Percentiles rank a stretch among this genome's conserved stretches.
These are phyloP conservation scores for Urocolius indicus DNA, from an alignment of 2,113 vertebrate genomes.

Conservation along the genomic window DNA sequence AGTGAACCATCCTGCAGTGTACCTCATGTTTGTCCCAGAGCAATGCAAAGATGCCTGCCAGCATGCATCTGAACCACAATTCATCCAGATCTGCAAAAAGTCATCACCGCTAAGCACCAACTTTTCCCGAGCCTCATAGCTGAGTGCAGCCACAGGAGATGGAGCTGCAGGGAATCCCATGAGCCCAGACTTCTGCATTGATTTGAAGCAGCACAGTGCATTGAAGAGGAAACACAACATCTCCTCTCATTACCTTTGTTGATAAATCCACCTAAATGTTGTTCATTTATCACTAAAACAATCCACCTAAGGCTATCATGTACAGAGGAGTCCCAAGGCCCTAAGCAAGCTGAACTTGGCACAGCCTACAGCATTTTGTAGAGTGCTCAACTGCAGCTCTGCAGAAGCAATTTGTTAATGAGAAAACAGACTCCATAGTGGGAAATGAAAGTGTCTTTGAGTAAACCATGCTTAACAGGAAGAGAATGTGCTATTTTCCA, in stretches of 20 bases:
- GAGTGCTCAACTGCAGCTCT: background rate
- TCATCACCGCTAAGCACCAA: fast-evolving
- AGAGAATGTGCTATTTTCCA: background rate
- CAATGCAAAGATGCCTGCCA: background rate
- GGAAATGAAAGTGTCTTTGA: fast-evolving
- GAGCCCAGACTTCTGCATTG: background rate
- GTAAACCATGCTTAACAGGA: background rate
- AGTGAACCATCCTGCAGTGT: background rate
- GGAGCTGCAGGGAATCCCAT: background rate
- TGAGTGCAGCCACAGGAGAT: background rate
- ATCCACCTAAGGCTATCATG: fast-evolving
- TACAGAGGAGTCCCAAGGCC: background rate
- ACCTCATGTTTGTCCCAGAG: background rate
- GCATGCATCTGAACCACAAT: background rate
- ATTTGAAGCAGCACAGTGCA: background rate
- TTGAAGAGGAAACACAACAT: background rate
- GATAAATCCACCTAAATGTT: background rate
- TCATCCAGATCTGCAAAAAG: background rate
- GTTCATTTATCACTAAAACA: background rate
- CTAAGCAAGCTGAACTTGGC: background rate
- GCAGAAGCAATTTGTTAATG: background rate
- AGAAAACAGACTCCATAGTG: fast-evolving
- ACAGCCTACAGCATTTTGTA: background rate
- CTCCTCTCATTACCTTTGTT: fast-evolving
- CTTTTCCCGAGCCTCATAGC: background rate